Evolutionary conservation across 2,797 vertebrate genomes (phyloP).

Genomic region (Crenuchus spilurus): DNA sequence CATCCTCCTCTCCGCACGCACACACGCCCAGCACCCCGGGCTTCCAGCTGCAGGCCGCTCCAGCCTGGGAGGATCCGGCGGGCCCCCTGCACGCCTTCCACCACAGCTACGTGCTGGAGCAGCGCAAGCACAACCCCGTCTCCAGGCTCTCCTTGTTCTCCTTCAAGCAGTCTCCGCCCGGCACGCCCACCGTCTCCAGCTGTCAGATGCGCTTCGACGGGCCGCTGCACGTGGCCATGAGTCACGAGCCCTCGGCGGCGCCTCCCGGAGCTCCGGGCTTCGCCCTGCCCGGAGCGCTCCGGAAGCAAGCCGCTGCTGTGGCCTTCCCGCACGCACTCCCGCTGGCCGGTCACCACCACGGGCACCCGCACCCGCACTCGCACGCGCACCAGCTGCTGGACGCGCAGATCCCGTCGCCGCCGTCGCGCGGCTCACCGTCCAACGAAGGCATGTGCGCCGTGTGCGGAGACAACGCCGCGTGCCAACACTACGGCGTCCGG

Average conservation of each 20-base stretch:
- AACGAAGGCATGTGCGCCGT: conserved; percentile 97
- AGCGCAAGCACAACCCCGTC: conserved; percentile 90
- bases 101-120: conserved; percentile 97
- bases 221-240: conserved; percentile 94
- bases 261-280: conserved; percentile 90
- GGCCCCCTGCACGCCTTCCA: conserved; percentile 96
- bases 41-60: conserved; percentile 92
- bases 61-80: conserved; percentile 97
- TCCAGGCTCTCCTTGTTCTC: conserved; percentile 97
- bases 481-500: conserved; percentile 96
- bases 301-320: conserved; percentile 90
- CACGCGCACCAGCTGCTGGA: conserved; percentile 95
- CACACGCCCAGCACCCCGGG: conserved; percentile 86
- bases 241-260: conserved; percentile 76
- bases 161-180: conserved; percentile 97
- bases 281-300: conserved; percentile 88
- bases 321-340: conserved; percentile 93
- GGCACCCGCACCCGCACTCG: conserved; percentile 80
- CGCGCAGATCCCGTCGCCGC: conserved; percentile 93
- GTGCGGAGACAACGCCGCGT: conserved; percentile 97
- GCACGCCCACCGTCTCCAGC: conserved; percentile 90
- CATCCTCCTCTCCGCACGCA: conserved; percentile 58
- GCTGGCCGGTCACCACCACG: conserved; percentile 66
- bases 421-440: conserved; percentile 93
- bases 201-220: conserved; percentile 99